A percentile compares a stretch with the other conserved stretches of the same genome.
These are phyloP conservation scores for Tachycineta bicolor DNA, from an alignment of 2,113 vertebrate species.

Conservation along the genomic window DNA sequence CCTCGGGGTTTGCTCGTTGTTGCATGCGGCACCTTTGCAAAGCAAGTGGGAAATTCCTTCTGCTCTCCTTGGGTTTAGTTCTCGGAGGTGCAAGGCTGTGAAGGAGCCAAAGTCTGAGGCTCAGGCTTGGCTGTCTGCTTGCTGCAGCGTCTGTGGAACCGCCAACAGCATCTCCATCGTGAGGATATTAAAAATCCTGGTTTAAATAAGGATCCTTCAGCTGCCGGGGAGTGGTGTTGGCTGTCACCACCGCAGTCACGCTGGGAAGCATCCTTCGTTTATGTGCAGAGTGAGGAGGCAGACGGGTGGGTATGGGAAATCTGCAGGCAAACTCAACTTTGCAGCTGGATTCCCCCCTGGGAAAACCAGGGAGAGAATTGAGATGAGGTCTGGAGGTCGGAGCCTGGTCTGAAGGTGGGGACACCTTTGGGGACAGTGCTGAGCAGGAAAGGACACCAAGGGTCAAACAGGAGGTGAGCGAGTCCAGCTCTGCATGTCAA, in stretches of 20 bases:
- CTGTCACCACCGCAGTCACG: not conserved
- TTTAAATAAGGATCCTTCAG: slow-evolving; percentile 23
- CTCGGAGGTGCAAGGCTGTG: not conserved
- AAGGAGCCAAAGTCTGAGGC: not conserved
- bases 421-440: not conserved
- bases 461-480: not conserved
- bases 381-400: not conserved
- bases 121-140: not conserved
- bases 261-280: not conserved
- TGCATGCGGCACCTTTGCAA: not conserved
- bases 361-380: not conserved
- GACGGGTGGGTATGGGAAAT: not conserved
- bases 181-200: not conserved
- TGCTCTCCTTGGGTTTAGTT: not conserved
- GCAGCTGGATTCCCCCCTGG: not conserved
- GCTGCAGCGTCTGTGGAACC: not conserved
- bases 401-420: not conserved
- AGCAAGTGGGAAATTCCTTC: not conserved
- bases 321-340: not conserved
- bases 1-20: not conserved
- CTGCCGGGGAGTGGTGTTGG: not conserved
- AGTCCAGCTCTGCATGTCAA: slow-evolving; percentile 53
- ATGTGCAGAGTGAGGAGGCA: not conserved
- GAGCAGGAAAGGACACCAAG: slow-evolving; percentile 17
- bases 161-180: not conserved